These are phyloP conservation scores for Lepidiolamprologus cunningtoni DNA, from an alignment of 2,113 vertebrate genomes.

Conservation along the genomic window DNA sequence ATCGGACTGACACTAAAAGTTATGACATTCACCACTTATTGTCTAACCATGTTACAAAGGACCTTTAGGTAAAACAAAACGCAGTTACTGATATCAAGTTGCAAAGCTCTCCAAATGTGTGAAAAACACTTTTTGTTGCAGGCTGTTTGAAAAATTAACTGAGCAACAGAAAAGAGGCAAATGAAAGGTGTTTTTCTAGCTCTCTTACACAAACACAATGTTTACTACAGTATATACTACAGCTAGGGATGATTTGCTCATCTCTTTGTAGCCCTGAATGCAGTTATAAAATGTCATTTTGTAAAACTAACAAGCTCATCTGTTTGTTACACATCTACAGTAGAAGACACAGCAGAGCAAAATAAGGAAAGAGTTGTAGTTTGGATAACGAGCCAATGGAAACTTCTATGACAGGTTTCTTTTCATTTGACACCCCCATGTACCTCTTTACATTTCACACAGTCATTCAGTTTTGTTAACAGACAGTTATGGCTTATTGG, in stretches of 20 bases:
- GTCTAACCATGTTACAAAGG: background rate
- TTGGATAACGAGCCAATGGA: background rate
- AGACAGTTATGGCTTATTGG: background rate
- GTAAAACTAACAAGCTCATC: background rate
- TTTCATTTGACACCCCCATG: background rate
- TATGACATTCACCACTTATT: background rate
- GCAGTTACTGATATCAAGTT: background rate
- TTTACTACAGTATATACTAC: background rate
- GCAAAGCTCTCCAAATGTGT: background rate
- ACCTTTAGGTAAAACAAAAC: background rate
- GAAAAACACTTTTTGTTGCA: background rate
- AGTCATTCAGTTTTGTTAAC: background rate
- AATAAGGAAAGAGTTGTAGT: background rate
- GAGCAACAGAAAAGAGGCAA: background rate
- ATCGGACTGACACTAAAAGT: background rate
- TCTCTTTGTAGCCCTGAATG: background rate
- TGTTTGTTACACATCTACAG: background rate
- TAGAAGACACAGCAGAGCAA: background rate
- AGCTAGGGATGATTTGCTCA: background rate
- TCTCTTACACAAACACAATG: background rate
- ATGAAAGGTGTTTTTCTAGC: background rate
- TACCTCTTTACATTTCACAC: background rate
- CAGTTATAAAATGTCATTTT: background rate
- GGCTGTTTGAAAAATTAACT: background rate
- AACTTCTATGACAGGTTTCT: background rate